phyloP scores from a whole-genome alignment of 2,113 vertebrate species.

The Microcebus ravelobensis region DNA sequence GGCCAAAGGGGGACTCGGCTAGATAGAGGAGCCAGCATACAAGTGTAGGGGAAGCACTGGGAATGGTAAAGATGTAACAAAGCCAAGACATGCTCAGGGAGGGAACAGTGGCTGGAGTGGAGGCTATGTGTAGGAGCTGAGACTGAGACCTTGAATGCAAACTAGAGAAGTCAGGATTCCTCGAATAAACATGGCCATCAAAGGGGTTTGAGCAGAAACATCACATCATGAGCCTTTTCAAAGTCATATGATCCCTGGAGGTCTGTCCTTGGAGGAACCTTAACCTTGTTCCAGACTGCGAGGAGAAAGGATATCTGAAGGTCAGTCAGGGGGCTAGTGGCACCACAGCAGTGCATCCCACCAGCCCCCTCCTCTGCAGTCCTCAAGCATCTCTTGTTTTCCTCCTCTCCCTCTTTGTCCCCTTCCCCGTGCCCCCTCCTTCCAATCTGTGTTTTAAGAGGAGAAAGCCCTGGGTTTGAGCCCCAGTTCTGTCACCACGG shows the following conservation, averaged over 20 bases:
- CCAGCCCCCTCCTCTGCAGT: neutral
- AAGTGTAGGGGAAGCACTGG: neutral
- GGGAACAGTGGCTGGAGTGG: neutral
- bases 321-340: neutral
- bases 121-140: neutral
- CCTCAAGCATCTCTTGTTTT: neutral
- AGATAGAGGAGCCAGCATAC: neutral
- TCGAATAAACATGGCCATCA: neutral
- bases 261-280: constrained; percentile 10
- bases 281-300: neutral
- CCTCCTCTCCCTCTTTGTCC: neutral
- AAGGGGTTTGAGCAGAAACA: neutral
- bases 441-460: neutral
- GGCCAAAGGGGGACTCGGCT: neutral
- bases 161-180: neutral
- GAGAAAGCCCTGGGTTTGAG: neutral
- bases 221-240: neutral
- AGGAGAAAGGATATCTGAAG: neutral
- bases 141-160: neutral
- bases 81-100: neutral
- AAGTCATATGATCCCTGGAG: neutral
- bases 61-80: neutral
- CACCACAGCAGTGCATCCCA: neutral
- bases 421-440: neutral
- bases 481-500: neutral